A percentile compares a stretch with the other conserved stretches of the same genome.
Conservation (phyloP, 1,140 invertebrate genomes). For the Achroia grisella region DNA sequence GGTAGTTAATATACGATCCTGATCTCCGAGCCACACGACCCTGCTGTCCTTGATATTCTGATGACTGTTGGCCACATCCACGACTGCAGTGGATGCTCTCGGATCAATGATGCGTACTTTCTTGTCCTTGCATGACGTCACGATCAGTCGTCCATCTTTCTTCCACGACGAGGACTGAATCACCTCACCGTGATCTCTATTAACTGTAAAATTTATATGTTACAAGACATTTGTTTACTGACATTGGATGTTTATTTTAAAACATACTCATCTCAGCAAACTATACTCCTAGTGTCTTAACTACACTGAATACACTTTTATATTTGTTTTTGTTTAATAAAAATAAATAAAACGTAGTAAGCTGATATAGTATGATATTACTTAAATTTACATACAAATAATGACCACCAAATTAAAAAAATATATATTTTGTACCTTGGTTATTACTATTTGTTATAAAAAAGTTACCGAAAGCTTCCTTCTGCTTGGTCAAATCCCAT, state of each 20-base stretch:
- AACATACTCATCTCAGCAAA: too few species aligned
- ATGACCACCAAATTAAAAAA: too few species aligned
- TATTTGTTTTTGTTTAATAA: too few species aligned
- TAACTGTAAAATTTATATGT: constrained; percentile 68
- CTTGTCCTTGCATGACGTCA: constrained; percentile 87
- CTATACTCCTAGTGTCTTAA: too few species aligned
- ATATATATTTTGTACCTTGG: too few species aligned
- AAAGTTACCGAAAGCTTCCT: constrained; percentile 84
- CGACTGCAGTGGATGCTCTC: constrained; percentile 75
- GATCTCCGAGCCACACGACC: constrained; percentile 90
- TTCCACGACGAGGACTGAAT: constrained; percentile 91
- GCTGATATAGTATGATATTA: too few species aligned
- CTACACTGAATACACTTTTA: too few species aligned
- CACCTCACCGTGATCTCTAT: constrained; percentile 85
- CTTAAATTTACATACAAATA: too few species aligned
- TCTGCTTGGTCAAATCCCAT: constrained; percentile 89
- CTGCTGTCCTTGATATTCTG: constrained; percentile 93
- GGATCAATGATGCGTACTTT: constrained; percentile 88
- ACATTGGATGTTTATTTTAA: too few species aligned
- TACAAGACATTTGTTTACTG: too few species aligned
- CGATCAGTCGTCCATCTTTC: constrained; percentile 83
- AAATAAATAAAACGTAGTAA: too few species aligned
- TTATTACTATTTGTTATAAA: too few species aligned
- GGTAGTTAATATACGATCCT: constrained; percentile 87
- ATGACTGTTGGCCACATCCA: constrained; percentile 83